phyloP scores from a whole-genome alignment of 1,140 invertebrate genomes.

The Triops longicaudatus region DNA sequence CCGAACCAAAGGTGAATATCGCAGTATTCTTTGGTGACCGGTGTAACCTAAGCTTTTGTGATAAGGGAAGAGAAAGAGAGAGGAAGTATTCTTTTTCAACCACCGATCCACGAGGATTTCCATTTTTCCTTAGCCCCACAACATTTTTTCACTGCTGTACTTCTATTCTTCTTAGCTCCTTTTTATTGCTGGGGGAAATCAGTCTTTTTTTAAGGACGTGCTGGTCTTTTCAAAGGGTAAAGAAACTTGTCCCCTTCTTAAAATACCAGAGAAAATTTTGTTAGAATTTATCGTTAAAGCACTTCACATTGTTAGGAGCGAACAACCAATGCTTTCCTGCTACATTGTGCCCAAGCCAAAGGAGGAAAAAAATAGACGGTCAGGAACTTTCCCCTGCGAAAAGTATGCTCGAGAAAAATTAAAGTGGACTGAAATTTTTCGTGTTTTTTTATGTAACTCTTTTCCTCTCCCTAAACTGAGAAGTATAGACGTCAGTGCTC shows the following conservation, averaged over 20 bases:
- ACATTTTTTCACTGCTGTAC: neutral
- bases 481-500: too few species aligned
- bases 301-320: slow-evolving; percentile 2
- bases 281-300: slow-evolving; percentile 3
- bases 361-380: neutral
- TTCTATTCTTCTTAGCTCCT: too few species aligned
- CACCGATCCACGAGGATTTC: neutral
- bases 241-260: neutral
- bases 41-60: neutral
- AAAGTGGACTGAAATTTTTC: neutral
- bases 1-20: neutral
- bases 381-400: neutral
- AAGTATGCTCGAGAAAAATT: neutral
- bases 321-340: neutral
- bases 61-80: too few species aligned
- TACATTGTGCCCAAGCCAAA: neutral
- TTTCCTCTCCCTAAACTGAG: too few species aligned
- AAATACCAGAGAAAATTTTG: neutral
- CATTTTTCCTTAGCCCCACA: neutral
- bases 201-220: neutral
- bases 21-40: neutral
- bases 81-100: too few species aligned
- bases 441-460: too few species aligned
- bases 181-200: neutral
- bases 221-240: neutral